Conservation (phyloP, 2,888 invertebrate species). For the Salticus scenicus region DNA sequence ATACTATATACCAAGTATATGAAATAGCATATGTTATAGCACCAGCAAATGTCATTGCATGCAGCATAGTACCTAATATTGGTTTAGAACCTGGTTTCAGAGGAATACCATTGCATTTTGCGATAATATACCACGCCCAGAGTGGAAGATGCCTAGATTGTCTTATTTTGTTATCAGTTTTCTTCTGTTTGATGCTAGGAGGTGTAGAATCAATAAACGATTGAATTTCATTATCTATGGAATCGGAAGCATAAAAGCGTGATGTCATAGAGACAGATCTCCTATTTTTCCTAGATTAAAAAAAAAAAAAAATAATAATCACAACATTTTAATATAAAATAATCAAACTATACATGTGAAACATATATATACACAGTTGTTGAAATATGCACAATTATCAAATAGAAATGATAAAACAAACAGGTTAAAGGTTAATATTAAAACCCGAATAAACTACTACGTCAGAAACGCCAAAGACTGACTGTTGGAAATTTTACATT, state of each 20-base stretch:
- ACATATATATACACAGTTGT: too few species aligned
- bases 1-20: constrained; percentile 74
- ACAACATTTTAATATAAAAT: too few species aligned
- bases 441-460: too few species aligned
- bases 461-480: too few species aligned
- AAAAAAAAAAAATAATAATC: background rate
- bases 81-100: constrained; percentile 73
- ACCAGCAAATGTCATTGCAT: constrained; percentile 73
- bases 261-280: constrained; percentile 47
- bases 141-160: constrained; percentile 74
- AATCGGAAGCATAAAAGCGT: constrained; percentile 52
- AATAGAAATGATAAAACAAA: too few species aligned
- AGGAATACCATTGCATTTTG: constrained; percentile 74
- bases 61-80: constrained; percentile 74
- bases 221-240: constrained; percentile 39
- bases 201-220: constrained; percentile 50
- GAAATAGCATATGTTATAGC: constrained; percentile 74
- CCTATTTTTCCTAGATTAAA: constrained; percentile 20
- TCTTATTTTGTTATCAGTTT: constrained; percentile 39
- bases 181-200: constrained; percentile 21
- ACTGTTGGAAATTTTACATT: too few species aligned
- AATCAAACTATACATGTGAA: too few species aligned
- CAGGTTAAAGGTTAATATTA: too few species aligned
- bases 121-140: constrained; percentile 75
- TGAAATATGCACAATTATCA: too few species aligned